phyloP scores from a whole-genome alignment of 35 echinoderm and acorn worm genomes.

The Ophioderma brevispina region DNA sequence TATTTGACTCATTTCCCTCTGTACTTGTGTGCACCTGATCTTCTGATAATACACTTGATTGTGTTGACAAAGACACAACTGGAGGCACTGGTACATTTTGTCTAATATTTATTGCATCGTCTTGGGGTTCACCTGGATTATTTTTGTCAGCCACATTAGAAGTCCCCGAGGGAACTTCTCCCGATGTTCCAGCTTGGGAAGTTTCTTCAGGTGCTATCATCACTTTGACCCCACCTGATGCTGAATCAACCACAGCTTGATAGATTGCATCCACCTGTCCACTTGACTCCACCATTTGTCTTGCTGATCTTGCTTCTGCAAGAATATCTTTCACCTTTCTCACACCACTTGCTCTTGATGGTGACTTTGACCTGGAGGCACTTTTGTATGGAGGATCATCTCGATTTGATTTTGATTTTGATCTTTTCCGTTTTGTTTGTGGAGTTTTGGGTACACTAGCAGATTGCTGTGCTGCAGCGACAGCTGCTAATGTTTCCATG shows the following conservation, averaged over 20 bases:
- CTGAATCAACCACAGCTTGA: conserved; percentile 28
- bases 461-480: background rate
- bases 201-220: background rate
- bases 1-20: too few relatives aligned
- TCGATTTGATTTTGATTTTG: background rate
- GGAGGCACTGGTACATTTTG: too few relatives aligned
- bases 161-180: too few relatives aligned
- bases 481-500: background rate
- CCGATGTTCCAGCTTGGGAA: background rate
- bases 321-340: conserved; percentile 74
- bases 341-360: conserved; percentile 32
- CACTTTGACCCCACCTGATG: conserved; percentile 31
- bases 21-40: too few relatives aligned
- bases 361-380: conserved; percentile 14
- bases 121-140: too few relatives aligned
- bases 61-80: too few relatives aligned
- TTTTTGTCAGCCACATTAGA: too few relatives aligned
- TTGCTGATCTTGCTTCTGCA: conserved; percentile 35
- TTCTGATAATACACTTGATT: too few relatives aligned
- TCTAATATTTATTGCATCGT: too few relatives aligned
- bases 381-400: background rate
- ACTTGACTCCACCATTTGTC: background rate
- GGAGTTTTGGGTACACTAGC: background rate
- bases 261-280: conserved; percentile 45
- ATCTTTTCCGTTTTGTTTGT: background rate